Evolutionary conservation across 2,888 invertebrate genomes (phyloP).

Genomic region (Meganola albula): DNA sequence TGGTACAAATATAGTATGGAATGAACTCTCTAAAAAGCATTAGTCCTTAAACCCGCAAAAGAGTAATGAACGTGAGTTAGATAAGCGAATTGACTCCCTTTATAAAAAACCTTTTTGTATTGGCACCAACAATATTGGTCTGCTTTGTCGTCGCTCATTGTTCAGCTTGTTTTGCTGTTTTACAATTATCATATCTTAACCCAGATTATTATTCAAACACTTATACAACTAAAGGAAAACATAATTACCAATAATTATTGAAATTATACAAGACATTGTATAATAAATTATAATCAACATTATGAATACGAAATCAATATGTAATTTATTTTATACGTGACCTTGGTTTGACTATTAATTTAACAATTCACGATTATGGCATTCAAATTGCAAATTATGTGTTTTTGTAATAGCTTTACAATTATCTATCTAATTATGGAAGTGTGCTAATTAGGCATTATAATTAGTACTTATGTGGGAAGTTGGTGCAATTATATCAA

Average conservation of each 20-base stretch:
- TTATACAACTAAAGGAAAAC: constrained; percentile 21
- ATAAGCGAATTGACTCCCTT: no score
- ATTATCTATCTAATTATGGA: constrained; percentile 43
- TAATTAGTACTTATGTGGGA: constrained; percentile 37
- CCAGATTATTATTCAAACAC: constrained; percentile 24
- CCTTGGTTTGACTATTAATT: constrained; percentile 48
- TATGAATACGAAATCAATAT: constrained; percentile 45
- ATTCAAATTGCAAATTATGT: constrained; percentile 53
- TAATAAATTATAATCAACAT: constrained; percentile 33
- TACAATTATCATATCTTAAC: constrained; percentile 24
- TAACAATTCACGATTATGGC: constrained; percentile 57
- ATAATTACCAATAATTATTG: constrained; percentile 26
- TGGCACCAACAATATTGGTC: no score
- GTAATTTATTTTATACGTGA: constrained; percentile 47
- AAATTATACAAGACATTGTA: constrained; percentile 21
- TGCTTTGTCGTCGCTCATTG: no score
- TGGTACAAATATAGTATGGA: no score
- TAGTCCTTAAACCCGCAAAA: no score
- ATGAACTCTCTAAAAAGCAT: no score
- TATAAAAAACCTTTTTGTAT: no score
- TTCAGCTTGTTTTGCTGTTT: no score
- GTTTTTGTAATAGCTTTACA: constrained; percentile 44
- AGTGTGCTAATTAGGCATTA: constrained; percentile 45
- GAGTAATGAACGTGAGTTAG: no score
- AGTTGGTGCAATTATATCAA: constrained; percentile 28